These are phyloP conservation scores for Rotaria sp. DNA, from an alignment of 2,888 invertebrate genomes.

Conservation along the genomic window DNA sequence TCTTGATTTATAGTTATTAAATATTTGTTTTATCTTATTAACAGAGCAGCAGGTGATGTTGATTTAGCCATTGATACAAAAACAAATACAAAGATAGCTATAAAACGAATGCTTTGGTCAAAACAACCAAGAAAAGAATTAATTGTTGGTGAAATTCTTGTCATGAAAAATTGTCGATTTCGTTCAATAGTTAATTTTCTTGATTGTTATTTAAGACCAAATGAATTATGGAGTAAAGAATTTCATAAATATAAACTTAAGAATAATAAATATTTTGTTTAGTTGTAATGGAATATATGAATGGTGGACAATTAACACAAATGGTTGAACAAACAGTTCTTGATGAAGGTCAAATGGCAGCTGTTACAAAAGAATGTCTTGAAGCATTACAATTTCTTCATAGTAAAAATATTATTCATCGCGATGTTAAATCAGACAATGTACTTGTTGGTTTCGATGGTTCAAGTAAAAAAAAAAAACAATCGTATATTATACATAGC, in stretches of 20 bases:
- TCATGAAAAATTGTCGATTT: slow-evolving; percentile 41
- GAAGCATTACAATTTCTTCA: slow-evolving; percentile 41
- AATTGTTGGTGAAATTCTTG: slow-evolving; percentile 79
- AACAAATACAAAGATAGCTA: slow-evolving; percentile 72
- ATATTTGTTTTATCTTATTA: slow-evolving; percentile 41
- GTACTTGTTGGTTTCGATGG: slow-evolving; percentile 73
- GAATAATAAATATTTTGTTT: slow-evolving; percentile 43
- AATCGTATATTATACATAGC: too few relatives aligned
- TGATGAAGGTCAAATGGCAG: slow-evolving; percentile 91
- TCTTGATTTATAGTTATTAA: background rate
- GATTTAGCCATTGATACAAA: slow-evolving; percentile 75
- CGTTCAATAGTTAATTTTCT: slow-evolving; percentile 86
- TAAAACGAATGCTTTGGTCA: slow-evolving; percentile 87
- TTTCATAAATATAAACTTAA: slow-evolving; percentile 44
- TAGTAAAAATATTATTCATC: slow-evolving; percentile 71
- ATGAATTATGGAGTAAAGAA: slow-evolving; percentile 72
- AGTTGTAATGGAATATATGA: slow-evolving; percentile 79
- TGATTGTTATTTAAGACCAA: slow-evolving; percentile 75
- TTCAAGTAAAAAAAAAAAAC: background rate
- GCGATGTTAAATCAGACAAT: slow-evolving; percentile 89
- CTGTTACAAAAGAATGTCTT: slow-evolving; percentile 60
- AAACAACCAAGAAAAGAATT: slow-evolving; percentile 91
- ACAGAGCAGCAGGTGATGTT: slow-evolving; percentile 76
- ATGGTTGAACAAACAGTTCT: slow-evolving; percentile 93
- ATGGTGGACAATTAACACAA: slow-evolving; percentile 85